Base-by-base conservation (phyloP, 1,140 invertebrate genomes). In the Bombus consobrinus region DNA sequence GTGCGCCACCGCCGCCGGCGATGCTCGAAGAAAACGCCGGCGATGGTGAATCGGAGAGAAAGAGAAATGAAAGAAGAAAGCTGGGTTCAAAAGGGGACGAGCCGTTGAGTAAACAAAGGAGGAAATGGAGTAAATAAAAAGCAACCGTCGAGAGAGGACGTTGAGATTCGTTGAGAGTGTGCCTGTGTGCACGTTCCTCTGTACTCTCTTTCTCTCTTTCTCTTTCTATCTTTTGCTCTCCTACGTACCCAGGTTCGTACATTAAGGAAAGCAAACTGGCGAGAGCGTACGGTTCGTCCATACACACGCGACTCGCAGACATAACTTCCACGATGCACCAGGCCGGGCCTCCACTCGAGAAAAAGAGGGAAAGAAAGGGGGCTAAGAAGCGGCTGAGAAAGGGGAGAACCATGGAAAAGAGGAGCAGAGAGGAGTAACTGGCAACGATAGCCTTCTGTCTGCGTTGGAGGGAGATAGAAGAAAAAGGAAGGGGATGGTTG, bases 111-210 rank as follows among this genome's bases (percentile, higher is more conserved):
- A 93, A 93, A 93, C 91, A 93, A 93, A 92, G 83, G 89, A 90
- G 90, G 90, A 93, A 93, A 93, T 93, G 91, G 92, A 84, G 92
- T 93, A 93, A 93, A 93, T 93, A 93, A 93, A 92, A 93, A 92
- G 89, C 91, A 91, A 92, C 89, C 87, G 83, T 75, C 68, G 79
- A 74, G 82, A 68, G 74, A 66, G 78, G 73, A 71, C 79, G 80
- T 81, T 39, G 84, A 84, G 81, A 82, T 80, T 88, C 76, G 79
- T 22, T 53, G 71, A 18, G 32, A 47, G 69, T 34, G 64, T 76
- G 69, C 68, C 22, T 34, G 62, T 66, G 53, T 66, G 74, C 53
- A 76, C 73, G 32, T 75, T 57, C 1, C 41, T 13, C 25, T 28
- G 12, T 10, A 28, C 59, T 28, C 57, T 10, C 57, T 25, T 2